phyloP scores from a whole-genome alignment of 2,797 vertebrate species.

The Sciaenops ocellatus region DNA sequence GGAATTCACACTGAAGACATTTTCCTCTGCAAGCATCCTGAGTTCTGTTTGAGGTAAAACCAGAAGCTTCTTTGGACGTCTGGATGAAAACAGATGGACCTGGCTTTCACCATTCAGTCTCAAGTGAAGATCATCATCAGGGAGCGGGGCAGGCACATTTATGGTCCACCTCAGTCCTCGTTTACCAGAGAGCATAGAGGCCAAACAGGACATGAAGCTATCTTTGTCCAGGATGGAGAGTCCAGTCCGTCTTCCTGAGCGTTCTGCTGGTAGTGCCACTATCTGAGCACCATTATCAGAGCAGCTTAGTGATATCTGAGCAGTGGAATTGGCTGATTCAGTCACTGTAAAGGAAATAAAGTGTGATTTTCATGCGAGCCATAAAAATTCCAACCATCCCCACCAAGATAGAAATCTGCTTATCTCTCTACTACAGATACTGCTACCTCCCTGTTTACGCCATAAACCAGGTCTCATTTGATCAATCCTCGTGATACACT shows the following conservation, averaged over 20 bases:
- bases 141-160: slow-evolving; percentile 45
- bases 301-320: background rate
- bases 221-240: slow-evolving; percentile 13
- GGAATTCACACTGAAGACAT: background rate
- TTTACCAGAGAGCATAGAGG: slow-evolving; percentile 22
- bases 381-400: slow-evolving; percentile 11
- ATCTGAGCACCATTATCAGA: slow-evolving; percentile 13
- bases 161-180: slow-evolving; percentile 37
- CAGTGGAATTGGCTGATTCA: slow-evolving; percentile 1
- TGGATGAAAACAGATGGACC: background rate
- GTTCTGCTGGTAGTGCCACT: slow-evolving; percentile 15
- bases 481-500: background rate
- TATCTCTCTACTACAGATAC: slow-evolving; percentile 6
- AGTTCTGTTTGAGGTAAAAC: slow-evolving; percentile 35
- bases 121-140: background rate
- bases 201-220: slow-evolving; percentile 27
- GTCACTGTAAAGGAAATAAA: slow-evolving; percentile 56
- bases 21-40: slow-evolving; percentile 6
- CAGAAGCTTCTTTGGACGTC: slow-evolving; percentile 28
- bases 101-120: slow-evolving; percentile 2
- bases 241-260: slow-evolving; percentile 7
- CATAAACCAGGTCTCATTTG: background rate
- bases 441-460: background rate
- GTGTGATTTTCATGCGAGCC: slow-evolving; percentile 9
- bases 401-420: slow-evolving; percentile 25